Evolutionary conservation across 2,797 vertebrate genomes (phyloP).

Genomic region (Catharus ustulatus): DNA sequence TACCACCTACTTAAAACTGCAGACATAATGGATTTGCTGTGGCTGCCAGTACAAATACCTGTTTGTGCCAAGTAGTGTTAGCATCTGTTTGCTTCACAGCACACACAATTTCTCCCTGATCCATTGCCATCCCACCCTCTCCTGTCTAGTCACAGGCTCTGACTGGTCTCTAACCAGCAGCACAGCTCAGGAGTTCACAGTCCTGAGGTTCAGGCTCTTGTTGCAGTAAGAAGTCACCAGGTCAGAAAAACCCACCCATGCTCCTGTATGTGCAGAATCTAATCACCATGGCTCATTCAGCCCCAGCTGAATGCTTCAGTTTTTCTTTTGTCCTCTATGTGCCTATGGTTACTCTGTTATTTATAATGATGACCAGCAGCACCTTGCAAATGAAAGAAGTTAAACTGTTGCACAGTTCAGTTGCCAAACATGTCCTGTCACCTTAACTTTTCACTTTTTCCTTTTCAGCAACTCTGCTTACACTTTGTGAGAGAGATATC

Average conservation of each 20-base stretch:
- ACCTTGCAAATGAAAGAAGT: not conserved
- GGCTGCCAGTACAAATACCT: conserved; percentile 28
- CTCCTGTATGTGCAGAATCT: not conserved
- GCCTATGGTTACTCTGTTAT: not conserved
- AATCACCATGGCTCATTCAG: not conserved
- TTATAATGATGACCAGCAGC: not conserved
- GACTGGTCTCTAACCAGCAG: not conserved
- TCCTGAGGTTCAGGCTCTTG: not conserved
- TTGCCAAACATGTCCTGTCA: not conserved
- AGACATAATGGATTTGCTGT: not conserved
- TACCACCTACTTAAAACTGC: not conserved
- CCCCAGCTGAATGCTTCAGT: not conserved
- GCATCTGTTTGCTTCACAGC: conserved; percentile 10
- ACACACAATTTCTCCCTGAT: not conserved
- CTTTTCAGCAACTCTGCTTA: not conserved
- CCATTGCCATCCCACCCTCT: not conserved
- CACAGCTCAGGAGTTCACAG: not conserved
- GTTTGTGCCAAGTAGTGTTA: conserved; percentile 3
- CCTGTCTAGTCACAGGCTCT: not conserved
- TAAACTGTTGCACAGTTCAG: not conserved
- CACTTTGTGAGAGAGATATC: not conserved
- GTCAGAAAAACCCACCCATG: not conserved
- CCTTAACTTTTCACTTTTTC: not conserved
- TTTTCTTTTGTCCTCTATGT: not conserved
- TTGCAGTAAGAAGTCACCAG: not conserved